phyloP scores from a whole-genome alignment of 1,140 invertebrate genomes.

The Diorhabda sublineata region DNA sequence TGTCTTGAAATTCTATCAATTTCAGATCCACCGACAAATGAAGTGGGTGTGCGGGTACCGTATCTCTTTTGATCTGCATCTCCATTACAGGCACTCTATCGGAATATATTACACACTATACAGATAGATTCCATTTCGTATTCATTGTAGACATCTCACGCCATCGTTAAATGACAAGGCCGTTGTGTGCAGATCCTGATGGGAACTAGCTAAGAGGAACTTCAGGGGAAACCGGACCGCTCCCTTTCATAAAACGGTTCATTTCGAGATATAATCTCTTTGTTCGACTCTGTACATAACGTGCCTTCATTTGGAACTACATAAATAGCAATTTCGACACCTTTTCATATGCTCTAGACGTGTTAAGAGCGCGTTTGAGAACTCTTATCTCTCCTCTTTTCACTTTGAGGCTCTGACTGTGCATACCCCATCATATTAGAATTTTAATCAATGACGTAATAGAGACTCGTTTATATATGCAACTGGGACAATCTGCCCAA shows the following conservation, averaged over 20 bases:
- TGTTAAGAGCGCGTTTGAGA: neutral
- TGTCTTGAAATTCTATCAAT: too few species aligned
- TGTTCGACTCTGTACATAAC: slow-evolving; percentile 28
- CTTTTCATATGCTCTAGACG: slow-evolving; percentile 27
- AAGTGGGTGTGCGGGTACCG: too few species aligned
- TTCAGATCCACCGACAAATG: too few species aligned
- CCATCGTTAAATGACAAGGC: slow-evolving; percentile 21
- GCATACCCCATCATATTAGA: neutral
- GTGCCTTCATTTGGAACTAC: slow-evolving; percentile 33
- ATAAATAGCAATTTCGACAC: slow-evolving; percentile 37
- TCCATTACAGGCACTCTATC: too few species aligned
- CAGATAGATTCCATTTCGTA: slow-evolving; percentile 12
- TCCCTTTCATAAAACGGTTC: slow-evolving; percentile 32
- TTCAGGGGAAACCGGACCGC: slow-evolving; percentile 18
- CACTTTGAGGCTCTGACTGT: neutral
- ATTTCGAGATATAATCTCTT: slow-evolving; percentile 33
- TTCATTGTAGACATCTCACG: slow-evolving; percentile 20
- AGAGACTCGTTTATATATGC: neutral
- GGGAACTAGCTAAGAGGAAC: slow-evolving; percentile 7
- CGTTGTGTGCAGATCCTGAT: slow-evolving; percentile 26
- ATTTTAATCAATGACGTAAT: neutral
- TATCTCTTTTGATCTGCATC: too few species aligned
- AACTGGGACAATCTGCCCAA: neutral
- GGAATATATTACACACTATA: too few species aligned
- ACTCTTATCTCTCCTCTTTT: neutral